Base-by-base conservation (phyloP, 2,888 invertebrate species). In the Drosophila mayaguana region DNA sequence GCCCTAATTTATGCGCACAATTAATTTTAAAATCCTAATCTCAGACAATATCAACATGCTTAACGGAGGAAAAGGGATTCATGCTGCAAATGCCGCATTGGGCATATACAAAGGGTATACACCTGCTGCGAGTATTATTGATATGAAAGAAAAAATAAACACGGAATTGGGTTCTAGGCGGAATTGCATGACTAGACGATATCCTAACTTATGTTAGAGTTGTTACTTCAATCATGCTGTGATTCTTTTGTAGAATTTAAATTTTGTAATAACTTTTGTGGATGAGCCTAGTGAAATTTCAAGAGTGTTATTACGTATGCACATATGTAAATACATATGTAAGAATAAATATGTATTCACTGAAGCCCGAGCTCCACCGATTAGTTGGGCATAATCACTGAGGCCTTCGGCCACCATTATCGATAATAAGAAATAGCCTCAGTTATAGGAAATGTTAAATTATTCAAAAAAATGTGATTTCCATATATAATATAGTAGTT, bases 21-120 rank as follows among this genome's bases (percentile, higher is more conserved):
- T 89, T 88, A 89, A 87, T 88, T 87, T 79, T 83, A 81, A 85
- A 84, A 85, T 85, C 76, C 83, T 76, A 88, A 88, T 84, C 87
- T 77, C 74, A 71, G 80, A 63, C 72, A 72, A 77, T 78, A 76
- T 80, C 78, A 77, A 75, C 85, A 74, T 69, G 57, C 54, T 50
- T 61, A 42, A 45, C 42, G 45, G 51, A 14, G 48, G 51, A 56
- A 56, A 66, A 43, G 65, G 57, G 72, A 62, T 63, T 67, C 57
- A 45, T 53, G 62, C 48, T 54, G 51, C 34, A 75, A 62, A 75
- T 62, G 46, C 60, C 72, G 45, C 77, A 65, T 51, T 16, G 64
- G 43, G 60, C 53, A 51, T 72, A 40, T 54, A 38, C 38, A 56
- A 28, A 1, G 18, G 32, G 34, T 42, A 60, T 72, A 64, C 62